Conservation (phyloP, 1,140 invertebrate species). For the Macrobrachium rosenbergii region DNA sequence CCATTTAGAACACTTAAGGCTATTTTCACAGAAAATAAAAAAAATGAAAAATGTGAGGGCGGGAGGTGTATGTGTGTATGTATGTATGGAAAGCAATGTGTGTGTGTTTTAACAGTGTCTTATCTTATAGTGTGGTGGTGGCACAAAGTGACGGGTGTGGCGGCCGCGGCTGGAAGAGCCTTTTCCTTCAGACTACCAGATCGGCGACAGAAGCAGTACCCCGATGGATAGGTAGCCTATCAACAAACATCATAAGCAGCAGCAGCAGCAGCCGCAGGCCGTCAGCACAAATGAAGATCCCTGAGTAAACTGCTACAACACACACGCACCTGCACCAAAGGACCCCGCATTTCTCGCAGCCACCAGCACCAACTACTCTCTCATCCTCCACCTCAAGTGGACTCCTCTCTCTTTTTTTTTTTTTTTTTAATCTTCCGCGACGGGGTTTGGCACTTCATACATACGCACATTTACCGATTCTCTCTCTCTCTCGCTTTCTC, state of each 20-base stretch:
- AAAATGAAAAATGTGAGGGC: too few species aligned
- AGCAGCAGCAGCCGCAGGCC: conserved; percentile 25
- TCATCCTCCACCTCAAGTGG: conserved; percentile 1
- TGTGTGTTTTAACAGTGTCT: too few species aligned
- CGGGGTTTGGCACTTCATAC: neutral
- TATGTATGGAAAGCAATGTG: too few species aligned
- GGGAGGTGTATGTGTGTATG: too few species aligned
- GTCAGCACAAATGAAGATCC: conserved; percentile 51
- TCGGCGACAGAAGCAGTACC: too few species aligned
- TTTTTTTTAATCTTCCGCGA: neutral
- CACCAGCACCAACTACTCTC: conserved; percentile 16
- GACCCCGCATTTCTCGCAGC: neutral
- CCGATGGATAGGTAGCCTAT: too few species aligned
- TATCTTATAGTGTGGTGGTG: too few species aligned
- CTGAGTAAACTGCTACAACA: conserved; percentile 54
- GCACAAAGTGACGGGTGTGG: too few species aligned
- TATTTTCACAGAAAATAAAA: too few species aligned
- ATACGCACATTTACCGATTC: neutral
- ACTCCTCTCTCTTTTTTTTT: neutral
- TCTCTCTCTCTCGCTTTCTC: too few species aligned
- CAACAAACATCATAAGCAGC: neutral
- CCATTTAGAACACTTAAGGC: too few species aligned
- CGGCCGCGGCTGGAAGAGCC: conserved; percentile 1
- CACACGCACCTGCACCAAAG: neutral
- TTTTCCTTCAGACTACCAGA: neutral